Percentiles rank a stretch among this genome's conserved stretches.
Conservation (phyloP, 1,140 invertebrate species). For the Vanessa atalanta region DNA sequence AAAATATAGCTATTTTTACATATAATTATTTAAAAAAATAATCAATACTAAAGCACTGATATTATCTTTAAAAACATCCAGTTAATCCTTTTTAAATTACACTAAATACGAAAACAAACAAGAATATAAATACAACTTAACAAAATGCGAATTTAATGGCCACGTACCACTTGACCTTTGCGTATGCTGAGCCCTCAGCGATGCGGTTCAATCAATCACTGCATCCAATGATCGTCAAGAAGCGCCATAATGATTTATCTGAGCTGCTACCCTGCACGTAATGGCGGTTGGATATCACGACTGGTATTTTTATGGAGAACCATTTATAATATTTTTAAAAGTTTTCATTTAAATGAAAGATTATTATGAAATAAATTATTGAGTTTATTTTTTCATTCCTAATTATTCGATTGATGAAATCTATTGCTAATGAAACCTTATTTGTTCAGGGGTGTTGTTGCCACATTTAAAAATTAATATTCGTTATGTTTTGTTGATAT, state of each 20-base stretch:
- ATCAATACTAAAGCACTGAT: not conserved
- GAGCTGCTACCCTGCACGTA: conserved; percentile 38
- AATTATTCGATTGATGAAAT: too few species aligned
- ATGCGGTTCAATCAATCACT: conserved; percentile 61
- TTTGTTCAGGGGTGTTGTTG: too few species aligned
- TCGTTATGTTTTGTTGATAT: too few species aligned
- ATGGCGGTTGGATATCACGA: conserved; percentile 49
- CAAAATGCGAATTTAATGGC: conserved; percentile 40
- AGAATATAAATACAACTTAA: conserved; percentile 25
- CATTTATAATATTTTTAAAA: conserved; percentile 26
- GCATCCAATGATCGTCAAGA: conserved; percentile 63
- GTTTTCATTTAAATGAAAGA: conserved; percentile 20
- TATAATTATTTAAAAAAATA: not conserved
- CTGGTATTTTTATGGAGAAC: conserved; percentile 15
- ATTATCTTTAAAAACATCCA: conserved; percentile 19
- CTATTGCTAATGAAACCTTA: too few species aligned
- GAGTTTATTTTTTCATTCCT: too few species aligned
- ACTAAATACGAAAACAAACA: conserved; percentile 30
- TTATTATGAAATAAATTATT: conserved; percentile 6
- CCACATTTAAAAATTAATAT: too few species aligned
- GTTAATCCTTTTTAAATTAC: conserved; percentile 39
- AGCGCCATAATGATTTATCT: conserved; percentile 75
- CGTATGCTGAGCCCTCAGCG: conserved; percentile 32
- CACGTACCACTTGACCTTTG: conserved; percentile 23
- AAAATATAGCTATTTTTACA: not conserved